Evolutionary conservation across 2,888 invertebrate genomes (phyloP).

Genomic region (Coelinius sp.): DNA sequence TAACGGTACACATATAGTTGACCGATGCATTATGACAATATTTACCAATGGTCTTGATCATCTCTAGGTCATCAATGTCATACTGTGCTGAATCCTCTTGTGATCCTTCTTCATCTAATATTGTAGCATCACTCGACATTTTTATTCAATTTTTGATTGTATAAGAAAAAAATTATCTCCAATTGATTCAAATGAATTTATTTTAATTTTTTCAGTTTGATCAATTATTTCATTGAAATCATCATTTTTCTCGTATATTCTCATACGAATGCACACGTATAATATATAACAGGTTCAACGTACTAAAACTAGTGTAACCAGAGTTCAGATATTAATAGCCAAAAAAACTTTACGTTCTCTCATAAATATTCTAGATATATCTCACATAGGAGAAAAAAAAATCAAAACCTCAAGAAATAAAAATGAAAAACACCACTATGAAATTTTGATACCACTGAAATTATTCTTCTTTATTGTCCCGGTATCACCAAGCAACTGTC

Average conservation of each 20-base stretch:
- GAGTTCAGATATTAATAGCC: conserved; percentile 12
- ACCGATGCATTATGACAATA: conserved; percentile 50
- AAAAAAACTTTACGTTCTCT: not conserved
- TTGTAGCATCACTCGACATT: conserved; percentile 58
- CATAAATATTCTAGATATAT: too few relatives aligned
- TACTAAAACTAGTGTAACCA: conserved; percentile 27
- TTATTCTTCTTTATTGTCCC: not conserved
- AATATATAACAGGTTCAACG: conserved; percentile 26
- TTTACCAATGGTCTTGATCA: conserved; percentile 91
- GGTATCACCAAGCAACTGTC: not conserved
- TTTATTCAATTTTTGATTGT: not conserved
- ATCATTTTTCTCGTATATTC: not conserved
- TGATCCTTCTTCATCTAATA: conserved; percentile 64
- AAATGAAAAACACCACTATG: not conserved
- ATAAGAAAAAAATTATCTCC: not conserved
- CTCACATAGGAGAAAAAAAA: too few relatives aligned
- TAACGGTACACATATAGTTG: too few relatives aligned
- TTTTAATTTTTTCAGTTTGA: not conserved
- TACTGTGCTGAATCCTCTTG: conserved; percentile 69
- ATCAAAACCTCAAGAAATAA: not conserved
- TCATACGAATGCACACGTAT: not conserved
- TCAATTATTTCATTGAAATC: not conserved
- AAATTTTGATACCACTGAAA: too few relatives aligned
- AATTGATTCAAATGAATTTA: not conserved
- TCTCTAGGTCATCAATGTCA: conserved; percentile 85